Base-by-base conservation (phyloP, 2,888 invertebrate species). In the Epinotia brunnichana region DNA sequence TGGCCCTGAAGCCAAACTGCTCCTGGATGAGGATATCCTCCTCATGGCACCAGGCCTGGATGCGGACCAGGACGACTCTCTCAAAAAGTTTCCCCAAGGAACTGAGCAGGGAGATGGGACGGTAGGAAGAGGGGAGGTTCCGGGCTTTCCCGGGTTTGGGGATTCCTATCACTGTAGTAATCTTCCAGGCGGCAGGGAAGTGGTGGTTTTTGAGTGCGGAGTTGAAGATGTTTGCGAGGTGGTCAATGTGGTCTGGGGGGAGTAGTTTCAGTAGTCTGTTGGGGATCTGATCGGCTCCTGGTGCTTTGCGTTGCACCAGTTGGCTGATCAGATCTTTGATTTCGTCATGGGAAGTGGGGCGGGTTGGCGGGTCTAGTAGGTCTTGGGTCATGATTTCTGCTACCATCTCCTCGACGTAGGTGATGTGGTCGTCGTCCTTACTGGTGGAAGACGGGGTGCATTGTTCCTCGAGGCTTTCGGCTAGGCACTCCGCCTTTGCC, bases 81-180 rank as follows among this genome's bases (percentile, higher is more conserved):
- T 70, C 70, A 3, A n/a, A 63, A 1, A 70, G 70, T n/a, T 70
- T 70, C 11, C 57, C 70, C 35, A 44, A 17, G 4, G 70, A 10
- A 15, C 19, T 56, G 0, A 70, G 56, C 0, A 70, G 54, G 15
- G 41, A 44, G 0, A 69, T 69, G 0, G 69, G 69, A 0, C 69
- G 17, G 10, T 69, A 70, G 2, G 44, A 48, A 0, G n/a, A 0
- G 0, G 70, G 63, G 0, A 11, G 13, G 0, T 57, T 63, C 0
- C 2, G 5, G 0, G 62, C 44, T 11, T 70, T 70, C 0, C 69
- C 69, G 0, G 62, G 62, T 19, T 70, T 70, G 11, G 54, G 69
- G n/a, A 70, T 70, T 0, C 69, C 69, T 0, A 70, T 70, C 0
- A 70, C 69, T 0, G 7, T 44, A 0, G 69, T 56, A 0, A 2